Evolutionary conservation across 2,797 vertebrate species (phyloP).

Genomic region (Hippopotamyrus pictus): DNA sequence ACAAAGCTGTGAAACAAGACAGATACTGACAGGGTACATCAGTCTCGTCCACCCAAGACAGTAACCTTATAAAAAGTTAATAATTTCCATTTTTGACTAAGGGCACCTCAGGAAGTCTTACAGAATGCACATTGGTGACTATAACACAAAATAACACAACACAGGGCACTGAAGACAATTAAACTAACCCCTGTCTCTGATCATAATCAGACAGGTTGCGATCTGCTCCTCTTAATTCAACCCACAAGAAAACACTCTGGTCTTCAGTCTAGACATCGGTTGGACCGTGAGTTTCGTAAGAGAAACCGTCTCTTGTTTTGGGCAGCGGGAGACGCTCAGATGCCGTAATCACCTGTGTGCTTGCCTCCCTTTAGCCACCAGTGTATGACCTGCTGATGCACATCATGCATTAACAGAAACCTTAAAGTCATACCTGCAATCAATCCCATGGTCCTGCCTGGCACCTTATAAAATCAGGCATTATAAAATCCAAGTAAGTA

Average conservation of each 20-base stretch:
- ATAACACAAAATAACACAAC: not conserved
- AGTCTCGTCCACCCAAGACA: not conserved
- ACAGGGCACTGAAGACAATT: not conserved
- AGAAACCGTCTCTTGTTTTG: not conserved
- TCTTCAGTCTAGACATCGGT: not conserved
- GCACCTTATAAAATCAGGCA: not conserved
- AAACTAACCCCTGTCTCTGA: not conserved
- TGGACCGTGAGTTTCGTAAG: not conserved
- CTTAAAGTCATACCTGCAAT: not conserved
- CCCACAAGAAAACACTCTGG: not conserved
- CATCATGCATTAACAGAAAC: not conserved
- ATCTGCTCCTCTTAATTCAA: not conserved
- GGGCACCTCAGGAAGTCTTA: not conserved
- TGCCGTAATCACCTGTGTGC: not conserved
- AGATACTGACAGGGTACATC: not conserved
- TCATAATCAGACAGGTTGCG: not conserved
- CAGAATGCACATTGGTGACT: not conserved
- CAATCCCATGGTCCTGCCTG: not conserved
- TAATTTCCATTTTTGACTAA: not conserved
- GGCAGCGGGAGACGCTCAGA: not conserved
- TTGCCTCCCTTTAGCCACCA: not conserved
- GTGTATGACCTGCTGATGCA: not conserved
- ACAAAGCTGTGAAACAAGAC: not conserved
- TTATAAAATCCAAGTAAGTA: not conserved
- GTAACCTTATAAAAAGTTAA: not conserved